Evolutionary conservation across 2,113 vertebrate species (phyloP), one percentile per base, ranked within the genome.

Genomic region (Probosciger aterrimus): DNA sequence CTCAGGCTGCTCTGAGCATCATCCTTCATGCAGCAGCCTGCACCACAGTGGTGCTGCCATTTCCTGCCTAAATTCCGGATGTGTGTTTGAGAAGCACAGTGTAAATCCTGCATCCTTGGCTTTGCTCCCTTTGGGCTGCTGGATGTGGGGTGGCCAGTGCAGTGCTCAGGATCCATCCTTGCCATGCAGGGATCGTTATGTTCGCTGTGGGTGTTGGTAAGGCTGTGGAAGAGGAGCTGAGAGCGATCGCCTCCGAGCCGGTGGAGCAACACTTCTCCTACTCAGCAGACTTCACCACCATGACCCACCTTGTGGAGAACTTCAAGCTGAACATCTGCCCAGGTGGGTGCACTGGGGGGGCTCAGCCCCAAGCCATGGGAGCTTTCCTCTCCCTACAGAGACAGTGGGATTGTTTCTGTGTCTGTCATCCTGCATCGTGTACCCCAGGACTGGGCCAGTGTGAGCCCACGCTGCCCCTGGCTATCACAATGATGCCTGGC

Each of bases 161-260:
- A 53, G 53, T n/a, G 33, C 41, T 90, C 82, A 85, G 55, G 35
- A 9, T 55, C 65, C 2, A 1, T 68, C 25, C 52, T 87, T 35
- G 15, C 77, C 43, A 6, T 0, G 0, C 93, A 99, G 99, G 99
- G 28, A 99, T 99, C n/a, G 97, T 98, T 93, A 99, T 99, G 99
- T 99, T 99, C 2, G 99, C 99, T 0, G 99, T 99, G 95, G 99
- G 99, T 1, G 99, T 99, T 0, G 99, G 99, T 4, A 99, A 99
- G 96, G 99, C 99, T 0, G 99, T 99, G 73, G 99, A 99, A 91
- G 99, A 99, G 28, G 99, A 99, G 93, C 98, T 99, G n/a, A 98
- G 98, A 30, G 97, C 97, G 7, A 99, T 99, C 0, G 99, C 99
- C 2, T 99, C 99, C 0, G 99, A 99, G 25, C 99, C 99, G 0